phyloP scores from a whole-genome alignment of 2,113 vertebrate species.

The Boleophthalmus pectinirostris region DNA sequence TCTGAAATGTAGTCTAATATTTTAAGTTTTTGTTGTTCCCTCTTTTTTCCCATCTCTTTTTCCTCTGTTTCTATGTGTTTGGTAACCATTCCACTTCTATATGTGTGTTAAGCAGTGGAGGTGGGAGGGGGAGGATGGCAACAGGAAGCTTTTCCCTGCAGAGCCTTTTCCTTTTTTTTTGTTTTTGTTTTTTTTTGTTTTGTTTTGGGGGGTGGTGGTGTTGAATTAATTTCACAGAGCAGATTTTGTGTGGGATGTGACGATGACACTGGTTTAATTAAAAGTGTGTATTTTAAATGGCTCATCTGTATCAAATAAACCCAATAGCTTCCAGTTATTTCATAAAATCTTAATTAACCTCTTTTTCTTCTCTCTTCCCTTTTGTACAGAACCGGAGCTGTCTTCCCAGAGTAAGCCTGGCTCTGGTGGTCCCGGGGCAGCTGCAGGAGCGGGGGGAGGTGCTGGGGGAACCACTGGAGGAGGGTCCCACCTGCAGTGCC shows the following conservation, averaged over 20 bases:
- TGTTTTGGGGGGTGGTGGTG: slow-evolving; percentile 30
- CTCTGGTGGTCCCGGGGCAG: slow-evolving; percentile 66
- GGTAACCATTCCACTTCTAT: background rate
- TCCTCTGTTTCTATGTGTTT: background rate
- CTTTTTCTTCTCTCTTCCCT: slow-evolving; percentile 11
- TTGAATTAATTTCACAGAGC: slow-evolving; percentile 69
- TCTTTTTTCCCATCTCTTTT: background rate
- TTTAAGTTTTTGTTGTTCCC: background rate
- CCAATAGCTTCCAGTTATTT: slow-evolving; percentile 48
- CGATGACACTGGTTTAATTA: slow-evolving; percentile 70
- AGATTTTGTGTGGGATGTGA: slow-evolving; percentile 73
- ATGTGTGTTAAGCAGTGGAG: slow-evolving; percentile 29
- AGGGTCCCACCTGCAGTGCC: slow-evolving; percentile 91
- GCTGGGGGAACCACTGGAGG: slow-evolving; percentile 77
- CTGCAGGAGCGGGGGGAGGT: slow-evolving; percentile 50
- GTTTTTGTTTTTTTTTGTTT: slow-evolving; percentile 20
- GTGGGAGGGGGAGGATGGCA: slow-evolving; percentile 49
- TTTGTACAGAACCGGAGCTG: slow-evolving; percentile 85
- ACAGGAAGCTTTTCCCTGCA: slow-evolving; percentile 50
- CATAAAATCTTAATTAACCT: slow-evolving; percentile 47
- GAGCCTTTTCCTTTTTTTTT: slow-evolving; percentile 35
- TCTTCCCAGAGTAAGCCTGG: slow-evolving; percentile 84
- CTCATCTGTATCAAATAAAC: slow-evolving; percentile 51
- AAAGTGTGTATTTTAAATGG: slow-evolving; percentile 61
- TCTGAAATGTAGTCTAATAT: background rate